Evolutionary conservation across 2,113 vertebrate genomes (phyloP).

Genomic region (Phalacrocorax pelagicus): DNA sequence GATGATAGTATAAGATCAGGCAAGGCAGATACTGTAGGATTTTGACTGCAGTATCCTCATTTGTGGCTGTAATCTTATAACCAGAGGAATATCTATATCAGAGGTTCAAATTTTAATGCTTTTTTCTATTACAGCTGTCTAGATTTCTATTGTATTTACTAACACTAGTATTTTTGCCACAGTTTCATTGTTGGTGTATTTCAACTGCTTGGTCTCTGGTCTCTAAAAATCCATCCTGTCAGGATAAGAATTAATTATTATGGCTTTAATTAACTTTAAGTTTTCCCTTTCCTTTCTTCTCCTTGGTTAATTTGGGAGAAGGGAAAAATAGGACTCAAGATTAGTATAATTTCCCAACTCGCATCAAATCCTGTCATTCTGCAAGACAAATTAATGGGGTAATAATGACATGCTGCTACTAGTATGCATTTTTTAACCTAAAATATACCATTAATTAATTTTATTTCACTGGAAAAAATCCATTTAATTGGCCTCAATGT

Average conservation of each 20-base stretch:
- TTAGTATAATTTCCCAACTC: background rate
- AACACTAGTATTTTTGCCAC: background rate
- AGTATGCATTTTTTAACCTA: background rate
- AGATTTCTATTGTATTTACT: background rate
- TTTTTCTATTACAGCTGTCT: background rate
- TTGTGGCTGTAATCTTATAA: background rate
- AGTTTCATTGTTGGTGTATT: background rate
- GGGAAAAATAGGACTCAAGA: background rate
- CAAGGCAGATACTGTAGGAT: background rate
- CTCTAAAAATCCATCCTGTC: slow-evolving; percentile 26
- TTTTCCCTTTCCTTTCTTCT: background rate
- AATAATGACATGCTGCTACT: background rate
- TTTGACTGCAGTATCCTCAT: background rate
- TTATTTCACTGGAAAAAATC: slow-evolving; percentile 17
- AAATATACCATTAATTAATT: background rate
- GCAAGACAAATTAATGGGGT: background rate
- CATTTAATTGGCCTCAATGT: background rate
- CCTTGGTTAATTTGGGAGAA: background rate
- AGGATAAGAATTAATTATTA: slow-evolving; percentile 3
- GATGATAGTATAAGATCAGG: background rate
- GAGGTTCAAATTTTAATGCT: background rate
- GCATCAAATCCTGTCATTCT: background rate
- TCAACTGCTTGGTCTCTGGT: background rate
- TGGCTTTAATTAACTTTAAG: slow-evolving; percentile 13
- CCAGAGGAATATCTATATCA: background rate